Evolutionary conservation across 2,113 vertebrate species (phyloP), one percentile per base, ranked within the genome.

Genomic region (Mobula hypostoma): DNA sequence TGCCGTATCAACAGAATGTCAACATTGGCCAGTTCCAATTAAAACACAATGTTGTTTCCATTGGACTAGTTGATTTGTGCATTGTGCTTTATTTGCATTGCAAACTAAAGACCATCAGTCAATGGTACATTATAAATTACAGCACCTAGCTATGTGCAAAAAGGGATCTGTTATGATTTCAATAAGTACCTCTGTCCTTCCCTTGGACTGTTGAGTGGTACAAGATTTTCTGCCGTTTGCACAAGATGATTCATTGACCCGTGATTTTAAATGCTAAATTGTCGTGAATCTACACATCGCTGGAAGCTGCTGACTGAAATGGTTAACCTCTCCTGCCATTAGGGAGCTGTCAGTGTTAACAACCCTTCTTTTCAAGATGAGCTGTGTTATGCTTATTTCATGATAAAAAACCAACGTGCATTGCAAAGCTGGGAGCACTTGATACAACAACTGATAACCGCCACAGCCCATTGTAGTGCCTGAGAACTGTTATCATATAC

Each of bases 401-500:
- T 27, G 91, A 93, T 93, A 93, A 93, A 68, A 74, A 36, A 93
- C 91, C 91, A 76, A 93, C 74, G 91, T 93, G 68, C 91, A 93
- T 74, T 74, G 91, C 68, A 93, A 74, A 93, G 91, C 91, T 93
- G 91, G n/a, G 91, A 93, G 70, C 91, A 74, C 91, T 93, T 72
- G 91, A 93, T 93, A 93, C 91, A 93, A 93, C 91, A 74, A 74
- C 91, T 74, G 91, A 93, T 93, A 93, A 93, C 91, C 91, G 8
- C 68, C 70, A 74, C 24, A 21, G 40, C 68, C 32, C 70, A 93
- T 93, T 93, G 91, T 93, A 93, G 36, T 40, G 91, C 68, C 91
- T 74, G 70, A 93, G 91, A 74, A 93, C 91, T 93, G 91, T 93
- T 74, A 93, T 93, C 91, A 93, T 74, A 93, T 93, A 93, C 68